A percentile compares a stretch with the other conserved stretches of the same genome.
Evolutionary conservation across 2,113 vertebrate genomes (phyloP).

Genomic region (Petrocephalus zakoni): DNA sequence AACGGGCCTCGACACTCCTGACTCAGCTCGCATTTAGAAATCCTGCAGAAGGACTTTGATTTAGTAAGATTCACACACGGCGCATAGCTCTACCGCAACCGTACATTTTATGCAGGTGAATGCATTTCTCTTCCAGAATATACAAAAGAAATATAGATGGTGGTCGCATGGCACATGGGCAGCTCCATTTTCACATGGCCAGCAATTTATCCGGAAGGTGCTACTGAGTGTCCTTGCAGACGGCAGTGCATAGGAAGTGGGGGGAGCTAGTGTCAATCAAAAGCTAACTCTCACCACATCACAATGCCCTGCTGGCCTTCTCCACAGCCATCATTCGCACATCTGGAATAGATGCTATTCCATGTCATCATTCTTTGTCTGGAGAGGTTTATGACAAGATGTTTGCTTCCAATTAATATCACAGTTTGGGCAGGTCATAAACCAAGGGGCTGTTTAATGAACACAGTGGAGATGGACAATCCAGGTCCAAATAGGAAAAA

Average conservation of each 20-base stretch:
- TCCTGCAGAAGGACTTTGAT: not conserved
- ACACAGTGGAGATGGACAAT: too few relatives aligned
- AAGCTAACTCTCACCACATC: too few relatives aligned
- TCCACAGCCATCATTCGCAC: not conserved
- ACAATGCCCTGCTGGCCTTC: not conserved
- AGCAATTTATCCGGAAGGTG: not conserved
- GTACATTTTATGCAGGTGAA: not conserved
- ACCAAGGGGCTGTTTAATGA: not conserved
- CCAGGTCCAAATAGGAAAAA: too few relatives aligned
- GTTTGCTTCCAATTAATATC: not conserved
- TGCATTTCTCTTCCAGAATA: not conserved
- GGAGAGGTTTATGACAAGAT: not conserved
- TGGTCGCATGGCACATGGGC: not conserved
- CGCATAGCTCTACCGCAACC: not conserved
- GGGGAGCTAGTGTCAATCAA: fast-evolving
- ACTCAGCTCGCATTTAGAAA: not conserved
- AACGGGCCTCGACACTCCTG: not conserved
- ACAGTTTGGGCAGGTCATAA: not conserved
- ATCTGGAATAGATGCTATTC: too few relatives aligned
- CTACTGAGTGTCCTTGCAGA: not conserved
- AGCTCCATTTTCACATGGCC: not conserved
- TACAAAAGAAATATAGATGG: not conserved
- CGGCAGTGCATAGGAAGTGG: not conserved
- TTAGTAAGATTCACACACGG: not conserved
- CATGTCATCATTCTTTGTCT: not conserved